These are phyloP conservation scores for Cydia fagiglandana DNA, from an alignment of 1,140 invertebrate genomes.

Conservation along the genomic window DNA sequence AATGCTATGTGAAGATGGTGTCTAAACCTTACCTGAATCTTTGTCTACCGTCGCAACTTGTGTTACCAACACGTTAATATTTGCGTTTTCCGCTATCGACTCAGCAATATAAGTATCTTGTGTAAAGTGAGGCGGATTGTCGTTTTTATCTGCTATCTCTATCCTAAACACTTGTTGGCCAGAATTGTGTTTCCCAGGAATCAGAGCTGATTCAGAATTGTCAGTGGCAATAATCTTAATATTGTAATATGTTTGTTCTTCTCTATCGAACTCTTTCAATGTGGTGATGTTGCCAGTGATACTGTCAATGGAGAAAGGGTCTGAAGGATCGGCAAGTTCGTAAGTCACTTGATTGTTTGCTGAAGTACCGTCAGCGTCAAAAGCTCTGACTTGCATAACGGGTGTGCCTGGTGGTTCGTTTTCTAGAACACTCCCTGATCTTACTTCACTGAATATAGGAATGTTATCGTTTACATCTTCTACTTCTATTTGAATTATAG, in stretches of 20 bases:
- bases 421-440: conserved; percentile 89
- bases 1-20: not conserved
- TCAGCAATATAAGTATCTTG: conserved; percentile 86
- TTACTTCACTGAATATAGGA: conserved; percentile 88
- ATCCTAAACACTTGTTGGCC: conserved; percentile 90
- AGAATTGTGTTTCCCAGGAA: conserved; percentile 83
- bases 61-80: conserved; percentile 88
- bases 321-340: conserved; percentile 83
- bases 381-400: conserved; percentile 92
- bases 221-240: conserved; percentile 92
- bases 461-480: conserved; percentile 94
- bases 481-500: conserved; percentile 86
- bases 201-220: conserved; percentile 90
- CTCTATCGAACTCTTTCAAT: conserved; percentile 87
- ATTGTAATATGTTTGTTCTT: conserved; percentile 88
- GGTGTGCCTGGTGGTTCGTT: conserved; percentile 89
- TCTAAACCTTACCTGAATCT: conserved; percentile 81
- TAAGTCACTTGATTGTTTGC: conserved; percentile 91
- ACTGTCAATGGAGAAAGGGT: conserved; percentile 88
- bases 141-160: conserved; percentile 94
- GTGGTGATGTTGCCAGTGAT: conserved; percentile 93
- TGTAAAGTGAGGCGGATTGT: conserved; percentile 91
- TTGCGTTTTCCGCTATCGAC: conserved; percentile 89
- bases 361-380: conserved; percentile 91
- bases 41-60: conserved; percentile 90